Evolutionary conservation across 2,888 invertebrate species (phyloP), one percentile per base, ranked within the genome.

Genomic region (Limenitis camilla): DNA sequence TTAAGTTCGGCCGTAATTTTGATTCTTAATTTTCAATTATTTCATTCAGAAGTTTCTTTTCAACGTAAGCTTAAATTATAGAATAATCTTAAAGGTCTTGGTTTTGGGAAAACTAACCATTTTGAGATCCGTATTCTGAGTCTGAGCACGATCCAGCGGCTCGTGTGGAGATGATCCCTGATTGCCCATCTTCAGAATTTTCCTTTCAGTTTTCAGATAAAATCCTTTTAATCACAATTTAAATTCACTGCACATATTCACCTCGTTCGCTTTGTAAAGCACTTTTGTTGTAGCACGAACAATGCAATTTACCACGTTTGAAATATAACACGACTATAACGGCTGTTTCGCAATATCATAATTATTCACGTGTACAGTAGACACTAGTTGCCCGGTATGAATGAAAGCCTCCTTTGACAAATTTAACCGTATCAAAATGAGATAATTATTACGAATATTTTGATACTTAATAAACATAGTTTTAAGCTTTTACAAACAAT

Each of bases 161-260:
- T 94, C 93, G 81, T 94, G 94, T 64, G 91, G 90, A 72, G 94
- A 93, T 65, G 94, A 94, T 72, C 94, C 93, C 82, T 94, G 93
- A 80, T 94, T 94, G 72, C 94, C 94, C 94, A 94, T 94, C 66
- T 62, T 80, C 51, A 39, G 30, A 48, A 33, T 27, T 11, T 36
- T 40, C 50, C 39, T 49, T 30, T 44, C 44, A 35, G 35, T 39
- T 35, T 38, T 31, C 50, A 52, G 49, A 48, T 44, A 48, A 40
- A 55, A 48, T 50, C 53, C 49, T 58, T 19, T 19, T 19, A 3
- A 19, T 19, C 45, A 55, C 33, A 48, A 54, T 57, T 52, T 49
- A 6, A 39, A 55, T 41, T 36, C 59, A 67, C 60, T 55, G 56
- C 63, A 69, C 64, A 62, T 65, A 66, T 61, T 63, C 68, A 71